Evolutionary conservation across 2,113 vertebrate species (phyloP).

Genomic region (Chroicocephalus ridibundus): DNA sequence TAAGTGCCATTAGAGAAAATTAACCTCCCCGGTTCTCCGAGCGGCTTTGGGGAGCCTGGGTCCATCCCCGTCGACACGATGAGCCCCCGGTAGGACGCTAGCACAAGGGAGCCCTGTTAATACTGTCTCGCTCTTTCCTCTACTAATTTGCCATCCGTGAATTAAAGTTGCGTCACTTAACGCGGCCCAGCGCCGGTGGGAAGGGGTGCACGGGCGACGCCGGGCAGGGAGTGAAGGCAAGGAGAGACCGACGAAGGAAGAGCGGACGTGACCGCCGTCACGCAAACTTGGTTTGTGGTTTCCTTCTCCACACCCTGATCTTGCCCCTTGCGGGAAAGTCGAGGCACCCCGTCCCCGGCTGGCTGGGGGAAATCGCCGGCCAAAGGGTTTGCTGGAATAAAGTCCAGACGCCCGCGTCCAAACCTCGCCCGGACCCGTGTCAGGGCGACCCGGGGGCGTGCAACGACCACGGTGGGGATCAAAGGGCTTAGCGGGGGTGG

Average conservation of each 20-base stretch:
- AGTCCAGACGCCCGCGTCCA: not conserved
- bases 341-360: fast-evolving
- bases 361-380: fast-evolving
- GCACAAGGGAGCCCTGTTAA: not conserved
- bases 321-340: not conserved
- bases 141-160: not conserved
- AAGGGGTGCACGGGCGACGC: not conserved
- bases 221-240: not conserved
- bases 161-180: not conserved
- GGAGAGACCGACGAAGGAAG: not conserved
- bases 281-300: not conserved
- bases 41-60: not conserved
- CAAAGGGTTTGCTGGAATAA: not conserved
- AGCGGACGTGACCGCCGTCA: not conserved
- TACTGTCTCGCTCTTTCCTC: not conserved
- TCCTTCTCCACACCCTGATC: not conserved
- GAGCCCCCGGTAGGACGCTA: not conserved
- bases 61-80: fast-evolving
- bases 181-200: not conserved
- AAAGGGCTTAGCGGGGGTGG: no score
- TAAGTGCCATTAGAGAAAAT: conserved; percentile 54
- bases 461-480: fast-evolving
- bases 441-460: not conserved
- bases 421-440: fast-evolving
- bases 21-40: not conserved